Conservation (phyloP, 2,888 invertebrate species). For the Plusia festucae region DNA sequence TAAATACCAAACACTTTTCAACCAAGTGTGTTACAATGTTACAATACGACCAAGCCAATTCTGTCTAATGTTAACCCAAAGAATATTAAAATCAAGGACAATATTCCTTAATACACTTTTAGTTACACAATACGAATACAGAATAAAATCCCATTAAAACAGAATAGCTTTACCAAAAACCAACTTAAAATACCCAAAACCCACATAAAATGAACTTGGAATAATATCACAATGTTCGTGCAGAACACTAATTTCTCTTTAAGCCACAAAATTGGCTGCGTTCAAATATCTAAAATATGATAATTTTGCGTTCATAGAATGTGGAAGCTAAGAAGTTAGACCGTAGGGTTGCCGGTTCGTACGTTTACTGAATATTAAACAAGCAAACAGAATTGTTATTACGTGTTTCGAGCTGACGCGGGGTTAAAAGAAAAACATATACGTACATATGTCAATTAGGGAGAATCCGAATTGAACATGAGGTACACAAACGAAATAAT, state of each 20-base stretch:
- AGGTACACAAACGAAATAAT: background rate
- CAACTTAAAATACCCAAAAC: conserved; percentile 19
- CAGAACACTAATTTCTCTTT: conserved; percentile 36
- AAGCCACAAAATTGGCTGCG: conserved; percentile 52
- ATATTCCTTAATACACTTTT: background rate
- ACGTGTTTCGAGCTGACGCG: conserved; percentile 19
- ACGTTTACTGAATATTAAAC: conserved; percentile 53
- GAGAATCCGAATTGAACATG: background rate
- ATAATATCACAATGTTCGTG: conserved; percentile 36
- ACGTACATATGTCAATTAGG: conserved; percentile 22
- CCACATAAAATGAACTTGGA: conserved; percentile 26
- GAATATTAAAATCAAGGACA: background rate
- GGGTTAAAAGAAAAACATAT: conserved; percentile 32
- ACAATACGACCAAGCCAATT: background rate
- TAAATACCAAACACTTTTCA: background rate
- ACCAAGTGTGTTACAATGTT: background rate
- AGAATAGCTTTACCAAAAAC: background rate
- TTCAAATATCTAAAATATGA: conserved; percentile 63
- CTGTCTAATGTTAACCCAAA: background rate
- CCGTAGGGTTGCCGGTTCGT: conserved; percentile 45
- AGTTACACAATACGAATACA: conserved; percentile 2
- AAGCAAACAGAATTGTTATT: conserved; percentile 36
- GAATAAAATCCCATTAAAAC: background rate
- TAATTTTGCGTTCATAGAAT: conserved; percentile 60
- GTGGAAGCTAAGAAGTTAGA: conserved; percentile 46